These are phyloP conservation scores for Zonitis immaculata DNA, from an alignment of 2,888 invertebrate genomes.

Conservation along the genomic window DNA sequence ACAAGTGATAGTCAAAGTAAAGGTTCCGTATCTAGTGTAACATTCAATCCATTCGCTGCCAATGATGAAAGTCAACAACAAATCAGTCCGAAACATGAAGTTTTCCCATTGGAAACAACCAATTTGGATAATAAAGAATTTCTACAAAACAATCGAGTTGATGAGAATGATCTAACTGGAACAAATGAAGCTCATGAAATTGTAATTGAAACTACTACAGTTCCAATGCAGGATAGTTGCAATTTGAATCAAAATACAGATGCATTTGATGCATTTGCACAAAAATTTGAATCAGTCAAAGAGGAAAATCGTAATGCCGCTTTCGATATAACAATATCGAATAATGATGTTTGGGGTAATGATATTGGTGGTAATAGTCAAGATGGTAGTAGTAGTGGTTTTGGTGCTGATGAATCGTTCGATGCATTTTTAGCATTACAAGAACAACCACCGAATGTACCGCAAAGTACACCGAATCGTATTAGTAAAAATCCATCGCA, in stretches of 20 bases:
- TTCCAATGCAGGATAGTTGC: conserved; percentile 3
- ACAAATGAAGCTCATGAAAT: conserved; percentile 10
- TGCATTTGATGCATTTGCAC: conserved; percentile 83
- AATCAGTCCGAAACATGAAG: conserved; percentile 31
- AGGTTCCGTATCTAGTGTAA: conserved; percentile 45
- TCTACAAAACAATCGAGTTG: conserved; percentile 12
- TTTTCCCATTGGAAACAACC: conserved; percentile 19
- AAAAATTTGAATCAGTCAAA: conserved; percentile 76
- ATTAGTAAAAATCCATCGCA: conserved; percentile 60
- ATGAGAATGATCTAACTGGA: not conserved
- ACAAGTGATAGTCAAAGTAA: conserved; percentile 47
- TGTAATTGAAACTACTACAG: not conserved
- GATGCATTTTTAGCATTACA: conserved; percentile 78
- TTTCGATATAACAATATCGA: conserved; percentile 53
- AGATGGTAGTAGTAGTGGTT: conserved; percentile 50
- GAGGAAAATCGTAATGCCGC: conserved; percentile 48
- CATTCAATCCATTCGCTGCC: conserved; percentile 51
- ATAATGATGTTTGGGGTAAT: conserved; percentile 45
- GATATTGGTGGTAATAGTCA: conserved; percentile 19
- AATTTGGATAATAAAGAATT: conserved; percentile 27
- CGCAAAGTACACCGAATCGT: conserved; percentile 62
- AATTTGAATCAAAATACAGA: conserved; percentile 40
- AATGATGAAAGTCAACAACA: conserved; percentile 32
- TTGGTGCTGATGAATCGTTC: conserved; percentile 69
- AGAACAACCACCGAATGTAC: conserved; percentile 65